Evolutionary conservation across 2,888 invertebrate species (phyloP).

Genomic region (Euclidia mi): DNA sequence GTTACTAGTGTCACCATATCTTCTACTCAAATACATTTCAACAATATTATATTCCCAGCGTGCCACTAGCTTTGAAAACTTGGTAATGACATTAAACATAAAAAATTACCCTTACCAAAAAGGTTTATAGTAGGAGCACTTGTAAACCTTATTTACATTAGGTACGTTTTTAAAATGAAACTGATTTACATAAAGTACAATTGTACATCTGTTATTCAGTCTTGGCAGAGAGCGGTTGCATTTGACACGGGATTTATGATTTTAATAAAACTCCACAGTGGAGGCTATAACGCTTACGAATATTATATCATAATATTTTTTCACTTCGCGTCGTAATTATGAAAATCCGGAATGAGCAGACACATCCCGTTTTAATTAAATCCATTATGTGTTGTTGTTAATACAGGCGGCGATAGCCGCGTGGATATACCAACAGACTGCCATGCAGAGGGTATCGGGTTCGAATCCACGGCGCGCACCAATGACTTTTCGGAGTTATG

Average conservation of each 20-base stretch:
- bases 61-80: conserved; percentile 24
- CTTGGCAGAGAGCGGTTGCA: conserved; percentile 81
- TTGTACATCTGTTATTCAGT: conserved; percentile 81
- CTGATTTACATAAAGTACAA: conserved; percentile 81
- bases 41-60: conserved; percentile 24
- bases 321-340: conserved; percentile 66
- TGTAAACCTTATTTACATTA: conserved; percentile 61
- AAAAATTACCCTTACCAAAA: conserved; percentile 28
- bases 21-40: conserved; percentile 25
- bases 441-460: no score
- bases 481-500: no score
- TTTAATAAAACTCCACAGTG: conserved; percentile 86
- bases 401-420: no score
- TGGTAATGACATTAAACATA: conserved; percentile 27
- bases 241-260: conserved; percentile 89
- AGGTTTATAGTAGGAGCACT: conserved; percentile 47
- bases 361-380: conserved; percentile 68
- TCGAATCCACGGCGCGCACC: no score
- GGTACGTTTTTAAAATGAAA: conserved; percentile 64
- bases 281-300: conserved; percentile 76
- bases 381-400: conserved; percentile 60
- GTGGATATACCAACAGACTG: no score
- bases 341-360: conserved; percentile 61
- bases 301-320: conserved; percentile 75
- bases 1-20: not conserved